Conservation (phyloP, 2,113 vertebrate species). For the Spea bombifrons region DNA sequence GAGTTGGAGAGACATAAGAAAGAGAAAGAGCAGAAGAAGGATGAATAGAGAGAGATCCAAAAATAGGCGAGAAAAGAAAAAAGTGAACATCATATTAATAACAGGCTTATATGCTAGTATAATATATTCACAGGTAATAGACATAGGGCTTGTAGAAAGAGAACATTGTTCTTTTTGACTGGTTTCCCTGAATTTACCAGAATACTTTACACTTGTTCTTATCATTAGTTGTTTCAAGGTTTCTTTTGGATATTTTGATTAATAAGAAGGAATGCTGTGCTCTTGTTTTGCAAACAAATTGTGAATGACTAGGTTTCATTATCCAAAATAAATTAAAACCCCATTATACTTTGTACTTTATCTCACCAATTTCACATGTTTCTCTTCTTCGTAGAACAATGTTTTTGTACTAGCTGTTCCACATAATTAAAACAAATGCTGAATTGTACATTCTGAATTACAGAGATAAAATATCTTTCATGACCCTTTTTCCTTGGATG, state of each 20-base stretch:
- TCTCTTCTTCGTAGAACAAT: slow-evolving; percentile 1
- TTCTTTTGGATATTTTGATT: background rate
- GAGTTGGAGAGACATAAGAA: too few relatives aligned
- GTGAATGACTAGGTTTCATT: background rate
- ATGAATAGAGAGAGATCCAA: too few relatives aligned
- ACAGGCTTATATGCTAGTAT: too few relatives aligned
- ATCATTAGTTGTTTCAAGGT: background rate
- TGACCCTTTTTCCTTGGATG: too few relatives aligned
- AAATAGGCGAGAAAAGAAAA: too few relatives aligned
- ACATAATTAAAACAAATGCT: slow-evolving; percentile 6
- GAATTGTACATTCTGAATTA: background rate
- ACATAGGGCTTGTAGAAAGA: too few relatives aligned
- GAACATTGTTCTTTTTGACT: too few relatives aligned
- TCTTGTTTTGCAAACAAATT: background rate
- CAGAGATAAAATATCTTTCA: background rate
- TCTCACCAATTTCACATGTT: background rate
- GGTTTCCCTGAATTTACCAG: too few relatives aligned
- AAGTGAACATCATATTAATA: too few relatives aligned
- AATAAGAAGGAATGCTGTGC: background rate
- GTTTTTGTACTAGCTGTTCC: slow-evolving; percentile 25
- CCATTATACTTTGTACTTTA: background rate
- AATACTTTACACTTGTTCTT: too few relatives aligned
- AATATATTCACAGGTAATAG: too few relatives aligned
- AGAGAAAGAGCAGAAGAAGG: too few relatives aligned
- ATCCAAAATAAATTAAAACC: background rate